Evolutionary conservation across 2,113 vertebrate genomes (phyloP).

Genomic region (Serinus canaria): DNA sequence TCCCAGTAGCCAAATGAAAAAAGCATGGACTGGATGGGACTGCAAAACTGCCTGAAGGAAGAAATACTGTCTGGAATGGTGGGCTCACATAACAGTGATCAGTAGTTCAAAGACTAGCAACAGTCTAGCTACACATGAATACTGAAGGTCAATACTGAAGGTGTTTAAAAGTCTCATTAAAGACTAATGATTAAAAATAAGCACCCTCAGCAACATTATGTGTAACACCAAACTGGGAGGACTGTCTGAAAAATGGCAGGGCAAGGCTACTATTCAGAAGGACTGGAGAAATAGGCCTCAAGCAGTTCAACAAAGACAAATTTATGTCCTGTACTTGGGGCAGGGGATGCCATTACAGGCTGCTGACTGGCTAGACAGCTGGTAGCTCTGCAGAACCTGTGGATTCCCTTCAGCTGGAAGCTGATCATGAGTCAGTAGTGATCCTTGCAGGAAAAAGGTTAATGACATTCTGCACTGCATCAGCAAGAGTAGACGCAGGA

Average conservation of each 20-base stretch:
- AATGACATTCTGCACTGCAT: background rate
- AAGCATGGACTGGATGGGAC: background rate
- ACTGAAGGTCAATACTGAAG: background rate
- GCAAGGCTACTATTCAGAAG: background rate
- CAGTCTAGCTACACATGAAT: background rate
- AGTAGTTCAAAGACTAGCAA: background rate
- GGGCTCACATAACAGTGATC: background rate
- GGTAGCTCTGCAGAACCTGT: background rate
- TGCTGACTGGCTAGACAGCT: background rate
- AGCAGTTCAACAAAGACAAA: background rate
- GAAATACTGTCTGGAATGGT: background rate
- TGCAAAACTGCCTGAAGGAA: background rate
- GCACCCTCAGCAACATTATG: background rate
- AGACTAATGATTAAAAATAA: background rate
- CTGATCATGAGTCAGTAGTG: background rate
- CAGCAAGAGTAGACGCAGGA: background rate
- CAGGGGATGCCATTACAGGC: background rate
- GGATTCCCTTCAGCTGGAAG: background rate
- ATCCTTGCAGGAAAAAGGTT: background rate
- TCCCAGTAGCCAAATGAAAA: background rate
- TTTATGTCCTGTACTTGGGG: background rate
- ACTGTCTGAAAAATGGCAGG: background rate
- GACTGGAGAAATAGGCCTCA: background rate
- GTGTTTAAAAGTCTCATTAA: background rate
- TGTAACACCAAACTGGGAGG: background rate